Percentiles rank a stretch among this genome's conserved stretches.
These are phyloP conservation scores for Argentina silus DNA, from an alignment of 2,797 vertebrate species.

Conservation along the genomic window DNA sequence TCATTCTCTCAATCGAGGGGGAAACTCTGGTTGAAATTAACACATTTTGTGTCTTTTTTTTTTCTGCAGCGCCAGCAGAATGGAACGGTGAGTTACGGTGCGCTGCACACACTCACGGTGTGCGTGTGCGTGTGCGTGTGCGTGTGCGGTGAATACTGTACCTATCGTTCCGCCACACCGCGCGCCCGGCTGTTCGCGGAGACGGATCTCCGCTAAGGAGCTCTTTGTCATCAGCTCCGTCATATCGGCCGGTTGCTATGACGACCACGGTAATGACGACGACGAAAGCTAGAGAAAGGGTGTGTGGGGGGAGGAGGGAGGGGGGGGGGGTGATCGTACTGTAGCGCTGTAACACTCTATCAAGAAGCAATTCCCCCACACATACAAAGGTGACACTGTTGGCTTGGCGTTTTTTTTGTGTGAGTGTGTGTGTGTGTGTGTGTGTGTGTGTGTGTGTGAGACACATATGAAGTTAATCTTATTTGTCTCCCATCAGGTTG, in stretches of 20 bases:
- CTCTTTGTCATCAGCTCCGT: constrained; percentile 82
- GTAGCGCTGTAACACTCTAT: too few relatives aligned
- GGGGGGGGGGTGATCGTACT: too few relatives aligned
- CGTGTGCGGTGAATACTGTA: neutral
- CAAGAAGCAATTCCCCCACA: too few relatives aligned
- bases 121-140: neutral
- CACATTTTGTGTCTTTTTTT: neutral
- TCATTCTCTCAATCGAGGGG: too few relatives aligned
- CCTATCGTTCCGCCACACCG: neutral
- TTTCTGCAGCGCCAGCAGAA: constrained; percentile 61
- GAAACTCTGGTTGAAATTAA: too few relatives aligned
- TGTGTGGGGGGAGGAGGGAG: neutral
- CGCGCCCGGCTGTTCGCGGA: constrained; percentile 59
- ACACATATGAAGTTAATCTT: too few relatives aligned
- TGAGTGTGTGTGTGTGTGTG: too few relatives aligned
- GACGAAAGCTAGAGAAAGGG: constrained; percentile 37
- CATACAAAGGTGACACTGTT: too few relatives aligned
- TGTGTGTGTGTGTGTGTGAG: too few relatives aligned
- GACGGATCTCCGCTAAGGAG: constrained; percentile 73
- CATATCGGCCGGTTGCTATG: constrained; percentile 75
- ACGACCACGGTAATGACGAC: constrained; percentile 80
- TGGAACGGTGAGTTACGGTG: constrained; percentile 20
- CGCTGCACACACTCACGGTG: neutral
- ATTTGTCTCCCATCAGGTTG: constrained; percentile 21
- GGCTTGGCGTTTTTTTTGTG: too few relatives aligned